Conservation (phyloP, 1,140 invertebrate species). For the Magallana angulata region DNA sequence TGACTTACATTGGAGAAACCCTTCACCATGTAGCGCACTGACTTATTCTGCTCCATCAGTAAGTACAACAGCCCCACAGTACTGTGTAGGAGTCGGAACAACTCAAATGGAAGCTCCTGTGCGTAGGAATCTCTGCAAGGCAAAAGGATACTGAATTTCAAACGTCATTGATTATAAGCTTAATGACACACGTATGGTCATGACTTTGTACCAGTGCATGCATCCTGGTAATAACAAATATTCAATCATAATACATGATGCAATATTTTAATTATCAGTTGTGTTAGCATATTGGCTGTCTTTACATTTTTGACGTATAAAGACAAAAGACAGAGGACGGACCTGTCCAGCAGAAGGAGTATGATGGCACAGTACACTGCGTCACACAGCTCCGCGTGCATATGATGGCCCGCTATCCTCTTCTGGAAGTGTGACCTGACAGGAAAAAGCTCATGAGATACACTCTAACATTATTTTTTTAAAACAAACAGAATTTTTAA, state of each 20-base stretch:
- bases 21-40: constrained; percentile 67
- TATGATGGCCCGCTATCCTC: constrained; percentile 69
- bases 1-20: constrained; percentile 69
- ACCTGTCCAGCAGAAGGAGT: constrained; percentile 72
- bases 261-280: too few species aligned
- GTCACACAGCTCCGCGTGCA: constrained; percentile 73
- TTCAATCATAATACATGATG: too few species aligned
- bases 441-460: background rate
- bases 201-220: too few species aligned
- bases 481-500: too few species aligned
- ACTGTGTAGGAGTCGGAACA: constrained; percentile 70
- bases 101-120: constrained; percentile 64
- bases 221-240: too few species aligned
- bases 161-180: background rate
- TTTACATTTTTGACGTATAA: too few species aligned
- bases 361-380: constrained; percentile 70
- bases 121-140: constrained; percentile 63
- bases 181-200: too few species aligned
- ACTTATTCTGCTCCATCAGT: constrained; percentile 72
- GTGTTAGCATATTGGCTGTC: too few species aligned
- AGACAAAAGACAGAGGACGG: constrained; percentile 1
- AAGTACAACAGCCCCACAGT: constrained; percentile 68
- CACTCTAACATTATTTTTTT: too few species aligned
- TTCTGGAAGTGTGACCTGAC: constrained; percentile 71
- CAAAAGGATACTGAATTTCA: background rate